Base-by-base conservation (phyloP, 2,888 invertebrate species). In the Hyposoter didymator region DNA sequence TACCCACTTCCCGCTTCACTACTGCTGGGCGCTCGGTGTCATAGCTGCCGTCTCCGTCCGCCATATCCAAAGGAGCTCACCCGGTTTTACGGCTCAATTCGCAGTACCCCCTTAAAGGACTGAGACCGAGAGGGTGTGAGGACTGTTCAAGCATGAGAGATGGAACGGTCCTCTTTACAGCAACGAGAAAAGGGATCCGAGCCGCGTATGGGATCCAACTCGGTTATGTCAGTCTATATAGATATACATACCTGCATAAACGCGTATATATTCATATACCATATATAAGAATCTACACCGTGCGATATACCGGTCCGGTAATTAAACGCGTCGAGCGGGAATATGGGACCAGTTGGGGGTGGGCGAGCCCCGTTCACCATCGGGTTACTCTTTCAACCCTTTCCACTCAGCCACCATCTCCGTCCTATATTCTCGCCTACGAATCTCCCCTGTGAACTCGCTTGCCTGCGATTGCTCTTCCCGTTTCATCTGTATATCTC, bases 61-160 rank as follows among this genome's bases (percentile, higher is more conserved):
- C 47, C 74, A 55, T 67, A 81, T 55, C 75, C 84, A 88, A 81
- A 72, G 85, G 82, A 88, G 78, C 82, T 84, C 87, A 76, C 86
- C 88, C 88, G 88, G 90, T 92, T 93, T 93, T 93, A 93, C 90
- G 91, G 91, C 90, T 91, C 92, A 93, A 88, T 93, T 93, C 93
- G 92, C 93, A 92, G 84, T 83, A 78, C 90, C 90, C 90, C 91
- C 92, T 92, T 93, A 91, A 93, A 92, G 91, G 89, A 91, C 90
- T 87, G 88, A 90, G 91, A 90, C 90, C 90, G 43, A 22, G 79
- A 73, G 67, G 67, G 80, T 22, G 66, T n/a, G 52, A 49, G 74
- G 28, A 55, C 52, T 72, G 70, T 73, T 82, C 49, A 74, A 79
- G 72, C 64, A 67, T 67, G 72, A 47, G 80, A 75, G 76, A 10